phyloP scores from a whole-genome alignment of 2,113 vertebrate genomes.

The Rhea americana region DNA sequence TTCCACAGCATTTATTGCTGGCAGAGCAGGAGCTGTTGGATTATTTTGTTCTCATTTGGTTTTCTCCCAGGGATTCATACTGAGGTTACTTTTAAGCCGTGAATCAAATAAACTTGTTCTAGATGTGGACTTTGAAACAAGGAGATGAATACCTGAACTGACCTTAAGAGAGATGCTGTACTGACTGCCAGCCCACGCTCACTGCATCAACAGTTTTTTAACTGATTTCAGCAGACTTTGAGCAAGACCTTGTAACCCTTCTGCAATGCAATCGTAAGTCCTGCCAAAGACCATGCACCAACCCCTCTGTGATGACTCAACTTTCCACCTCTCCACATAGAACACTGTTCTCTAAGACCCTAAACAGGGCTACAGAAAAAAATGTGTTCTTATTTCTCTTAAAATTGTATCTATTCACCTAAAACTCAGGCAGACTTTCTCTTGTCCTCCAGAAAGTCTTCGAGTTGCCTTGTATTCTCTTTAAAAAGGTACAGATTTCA shows the following conservation, averaged over 20 bases:
- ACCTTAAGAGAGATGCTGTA: neutral
- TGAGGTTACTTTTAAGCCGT: neutral
- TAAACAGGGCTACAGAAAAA: neutral
- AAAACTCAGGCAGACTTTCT: neutral
- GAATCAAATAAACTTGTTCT: slow-evolving; percentile 7
- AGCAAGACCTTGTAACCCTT: neutral
- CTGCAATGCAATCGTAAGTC: neutral
- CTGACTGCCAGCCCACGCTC: neutral
- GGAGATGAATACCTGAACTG: neutral
- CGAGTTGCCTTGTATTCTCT: neutral
- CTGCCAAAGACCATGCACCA: neutral
- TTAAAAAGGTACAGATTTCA: neutral
- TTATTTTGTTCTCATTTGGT: neutral
- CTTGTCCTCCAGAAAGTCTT: neutral
- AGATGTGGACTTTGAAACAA: neutral
- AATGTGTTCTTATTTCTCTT: neutral
- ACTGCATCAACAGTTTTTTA: neutral
- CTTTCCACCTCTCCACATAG: neutral
- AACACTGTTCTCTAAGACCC: neutral
- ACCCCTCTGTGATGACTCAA: neutral
- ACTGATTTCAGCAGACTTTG: neutral
- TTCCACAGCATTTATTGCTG: neutral
- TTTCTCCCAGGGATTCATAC: neutral
- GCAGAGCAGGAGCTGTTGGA: neutral
- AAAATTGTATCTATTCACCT: neutral